phyloP scores from a whole-genome alignment of 2,113 vertebrate species.

The Scomber japonicus region DNA sequence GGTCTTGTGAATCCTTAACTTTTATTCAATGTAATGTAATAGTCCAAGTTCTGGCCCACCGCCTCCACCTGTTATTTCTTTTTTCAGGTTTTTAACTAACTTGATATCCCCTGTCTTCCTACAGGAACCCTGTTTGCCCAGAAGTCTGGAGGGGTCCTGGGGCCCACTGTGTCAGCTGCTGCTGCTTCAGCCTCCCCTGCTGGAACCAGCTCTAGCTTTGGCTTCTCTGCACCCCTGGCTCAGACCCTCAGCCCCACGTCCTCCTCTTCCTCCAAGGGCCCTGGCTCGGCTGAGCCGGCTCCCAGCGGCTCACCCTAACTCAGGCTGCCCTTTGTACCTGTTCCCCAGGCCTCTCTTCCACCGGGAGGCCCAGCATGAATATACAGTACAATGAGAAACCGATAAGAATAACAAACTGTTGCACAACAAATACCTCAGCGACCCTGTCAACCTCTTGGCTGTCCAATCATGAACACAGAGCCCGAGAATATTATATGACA shows the following conservation, averaged over 20 bases:
- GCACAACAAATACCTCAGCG: conserved; percentile 88
- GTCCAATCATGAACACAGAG: conserved; percentile 75
- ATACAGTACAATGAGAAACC: conserved; percentile 76
- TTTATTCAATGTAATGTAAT: no score
- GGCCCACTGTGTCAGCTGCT: conserved; percentile 52
- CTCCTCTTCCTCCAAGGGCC: conserved; percentile 83
- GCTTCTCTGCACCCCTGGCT: conserved; percentile 70
- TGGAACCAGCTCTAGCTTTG: conserved; percentile 76
- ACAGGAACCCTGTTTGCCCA: conserved; percentile 87
- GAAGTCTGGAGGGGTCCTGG: conserved; percentile 72
- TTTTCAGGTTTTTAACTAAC: neutral
- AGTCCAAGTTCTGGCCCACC: neutral
- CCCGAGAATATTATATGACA: conserved; percentile 61
- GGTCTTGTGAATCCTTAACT: neutral
- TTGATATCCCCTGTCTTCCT: neutral
- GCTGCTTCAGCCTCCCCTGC: conserved; percentile 70
- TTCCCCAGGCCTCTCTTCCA: conserved; percentile 55
- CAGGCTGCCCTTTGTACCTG: conserved; percentile 23
- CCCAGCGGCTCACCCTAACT: conserved; percentile 83
- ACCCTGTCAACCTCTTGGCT: conserved; percentile 82
- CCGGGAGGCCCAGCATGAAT: conserved; percentile 67
- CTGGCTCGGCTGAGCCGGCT: conserved; percentile 81
- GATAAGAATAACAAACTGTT: conserved; percentile 81
- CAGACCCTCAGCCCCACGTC: conserved; percentile 83
- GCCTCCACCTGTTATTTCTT: neutral